Evolutionary conservation across 2,113 vertebrate species (phyloP).

Genomic region (Actenoides lindsayi): DNA sequence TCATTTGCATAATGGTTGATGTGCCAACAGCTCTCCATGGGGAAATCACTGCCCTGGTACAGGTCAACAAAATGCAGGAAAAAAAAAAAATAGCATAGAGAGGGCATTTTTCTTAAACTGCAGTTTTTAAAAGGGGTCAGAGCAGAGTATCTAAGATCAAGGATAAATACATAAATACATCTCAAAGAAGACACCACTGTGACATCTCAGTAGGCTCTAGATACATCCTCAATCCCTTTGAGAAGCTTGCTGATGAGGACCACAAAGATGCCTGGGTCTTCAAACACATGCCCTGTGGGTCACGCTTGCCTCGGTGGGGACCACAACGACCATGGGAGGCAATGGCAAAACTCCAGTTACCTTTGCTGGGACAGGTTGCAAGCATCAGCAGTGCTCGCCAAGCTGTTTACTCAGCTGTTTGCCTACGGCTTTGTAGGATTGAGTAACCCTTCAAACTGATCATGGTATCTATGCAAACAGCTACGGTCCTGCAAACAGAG

Average conservation of each 20-base stretch:
- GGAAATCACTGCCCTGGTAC: neutral
- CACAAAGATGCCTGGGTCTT: neutral
- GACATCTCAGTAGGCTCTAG: neutral
- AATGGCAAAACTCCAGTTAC: neutral
- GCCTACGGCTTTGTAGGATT: neutral
- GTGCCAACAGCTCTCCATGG: neutral
- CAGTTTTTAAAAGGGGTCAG: constrained; percentile 26
- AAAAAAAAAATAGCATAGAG: neutral
- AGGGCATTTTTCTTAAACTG: neutral
- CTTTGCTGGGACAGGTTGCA: neutral
- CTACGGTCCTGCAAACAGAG: neutral
- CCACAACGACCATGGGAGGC: fast-evolving
- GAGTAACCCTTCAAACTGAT: neutral
- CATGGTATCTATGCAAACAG: neutral
- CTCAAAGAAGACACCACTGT: neutral
- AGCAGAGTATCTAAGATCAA: neutral
- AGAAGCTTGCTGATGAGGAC: neutral
- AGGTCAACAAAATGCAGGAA: neutral
- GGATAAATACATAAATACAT: neutral
- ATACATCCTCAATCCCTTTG: neutral
- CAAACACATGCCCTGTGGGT: fast-evolving
- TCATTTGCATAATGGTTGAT: neutral
- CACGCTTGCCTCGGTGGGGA: fast-evolving
- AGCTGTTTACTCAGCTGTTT: neutral
- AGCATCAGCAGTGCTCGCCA: neutral